Evolutionary conservation across 2,797 vertebrate genomes (phyloP), one percentile per base, ranked within the genome.

Genomic region (Protosalanx chinensis): DNA sequence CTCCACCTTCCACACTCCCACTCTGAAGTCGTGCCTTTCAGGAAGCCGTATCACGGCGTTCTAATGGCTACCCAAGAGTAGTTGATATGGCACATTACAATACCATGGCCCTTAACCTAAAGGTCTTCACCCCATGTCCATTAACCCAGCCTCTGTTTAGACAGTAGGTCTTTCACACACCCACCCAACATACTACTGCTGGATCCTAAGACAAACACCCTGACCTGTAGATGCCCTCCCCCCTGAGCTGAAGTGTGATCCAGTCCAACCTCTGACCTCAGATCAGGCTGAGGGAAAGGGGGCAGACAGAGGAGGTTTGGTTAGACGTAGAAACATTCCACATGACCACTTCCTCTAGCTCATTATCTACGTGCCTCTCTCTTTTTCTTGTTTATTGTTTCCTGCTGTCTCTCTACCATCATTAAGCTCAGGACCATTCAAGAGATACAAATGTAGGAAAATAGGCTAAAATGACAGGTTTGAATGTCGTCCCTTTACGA

Each of bases 1-100:
- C 70, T 70, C 18, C 56, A 58, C 73, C 71, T 61, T 77, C 75
- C 71, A 41, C 71, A 62, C 71, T 72, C 64, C 69, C 74, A 61
- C 60, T 13, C 76, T 33, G 51, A 56, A 56, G 51, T 56, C 51
- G 6, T 56, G 51, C 15, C 51, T n/a, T 6, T n/a, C 18, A n/a
- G 51, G 15, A 56, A 56, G 51, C 51, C n/a, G 18, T n/a, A 56
- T 56, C 51, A 5, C 6, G n/a, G 51, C 5, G 15, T 56, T 6
- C 51, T n/a, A 56, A 5, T 56, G 51, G 51, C 18, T 8, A 56
- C 51, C 51, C 51, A n/a, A 1, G 51, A n/a, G 51, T n/a, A 5
- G 18, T n/a, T n/a, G 18, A 56, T 16, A n/a, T n/a, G 4, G 51
- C n/a, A 16, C 51, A 56, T n/a, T 56, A n/a, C 51, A n/a, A 16